These are phyloP conservation scores for Phrynocephalus versicolor DNA, from an alignment of 2,113 vertebrate genomes.

Conservation along the genomic window DNA sequence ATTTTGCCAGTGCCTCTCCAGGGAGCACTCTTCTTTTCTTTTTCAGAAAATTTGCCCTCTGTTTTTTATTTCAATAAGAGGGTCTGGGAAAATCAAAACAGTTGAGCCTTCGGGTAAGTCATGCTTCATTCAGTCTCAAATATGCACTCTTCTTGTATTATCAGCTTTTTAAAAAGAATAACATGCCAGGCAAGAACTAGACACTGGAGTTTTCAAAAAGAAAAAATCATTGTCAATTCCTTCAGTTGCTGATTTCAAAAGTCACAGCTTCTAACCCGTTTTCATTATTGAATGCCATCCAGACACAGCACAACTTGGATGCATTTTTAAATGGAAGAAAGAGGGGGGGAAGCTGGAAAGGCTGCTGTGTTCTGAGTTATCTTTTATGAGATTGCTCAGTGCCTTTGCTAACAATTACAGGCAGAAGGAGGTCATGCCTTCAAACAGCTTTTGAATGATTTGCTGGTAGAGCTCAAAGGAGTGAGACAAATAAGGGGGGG, in stretches of 20 bases:
- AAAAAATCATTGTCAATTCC: slow-evolving; percentile 13
- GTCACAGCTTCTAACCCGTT: background rate
- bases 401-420: background rate
- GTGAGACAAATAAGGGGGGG: background rate
- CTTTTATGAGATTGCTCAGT: slow-evolving; percentile 19
- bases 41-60: background rate
- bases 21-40: background rate
- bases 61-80: background rate
- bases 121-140: background rate
- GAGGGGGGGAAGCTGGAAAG: slow-evolving; percentile 34
- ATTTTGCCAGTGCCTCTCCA: background rate
- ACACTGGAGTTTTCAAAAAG: background rate
- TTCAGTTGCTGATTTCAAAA: background rate
- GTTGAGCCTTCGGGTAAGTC: background rate
- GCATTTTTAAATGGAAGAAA: background rate
- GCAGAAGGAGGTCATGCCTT: background rate
- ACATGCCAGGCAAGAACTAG: background rate
- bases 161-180: background rate
- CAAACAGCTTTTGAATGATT: slow-evolving; percentile 15
- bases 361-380: background rate
- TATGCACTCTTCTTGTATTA: background rate
- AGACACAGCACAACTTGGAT: slow-evolving; percentile 11
- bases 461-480: background rate
- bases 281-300: slow-evolving; percentile 28
- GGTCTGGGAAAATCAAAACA: background rate